Conservation (phyloP, 2,888 invertebrate species). For the Hirtodrosophila confusa region DNA sequence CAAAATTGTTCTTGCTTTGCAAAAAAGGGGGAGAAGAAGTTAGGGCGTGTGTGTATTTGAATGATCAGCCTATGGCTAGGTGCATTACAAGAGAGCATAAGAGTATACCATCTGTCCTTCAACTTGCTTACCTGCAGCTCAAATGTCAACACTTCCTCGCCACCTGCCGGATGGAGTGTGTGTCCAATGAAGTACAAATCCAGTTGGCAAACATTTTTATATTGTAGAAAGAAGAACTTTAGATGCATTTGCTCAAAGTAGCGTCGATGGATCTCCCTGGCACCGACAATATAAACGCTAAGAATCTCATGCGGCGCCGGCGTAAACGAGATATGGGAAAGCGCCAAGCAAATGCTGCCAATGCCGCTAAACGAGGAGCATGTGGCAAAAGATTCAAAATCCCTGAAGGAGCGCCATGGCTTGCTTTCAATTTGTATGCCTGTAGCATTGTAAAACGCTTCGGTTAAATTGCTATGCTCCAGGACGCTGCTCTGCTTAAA, state of each 20-base stretch:
- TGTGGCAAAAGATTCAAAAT: slow-evolving; percentile 67
- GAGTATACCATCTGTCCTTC: no score
- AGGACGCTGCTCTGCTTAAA: slow-evolving; percentile 31
- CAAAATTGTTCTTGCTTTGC: no score
- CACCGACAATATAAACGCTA: slow-evolving; percentile 64
- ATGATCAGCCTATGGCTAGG: no score
- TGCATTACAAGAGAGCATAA: no score
- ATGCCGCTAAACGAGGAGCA: slow-evolving; percentile 78
- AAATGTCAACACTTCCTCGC: background rate
- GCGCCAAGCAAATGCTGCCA: slow-evolving; percentile 64
- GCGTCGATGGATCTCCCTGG: slow-evolving; percentile 55
- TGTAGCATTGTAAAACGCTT: slow-evolving; percentile 53
- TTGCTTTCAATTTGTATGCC: slow-evolving; percentile 34
- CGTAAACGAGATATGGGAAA: slow-evolving; percentile 39
- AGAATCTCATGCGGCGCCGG: slow-evolving; percentile 27
- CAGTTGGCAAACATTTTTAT: slow-evolving; percentile 56
- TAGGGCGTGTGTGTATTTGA: no score
- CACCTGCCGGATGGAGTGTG: slow-evolving; percentile 36
- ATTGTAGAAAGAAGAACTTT: slow-evolving; percentile 73
- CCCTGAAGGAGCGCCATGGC: slow-evolving; percentile 45
- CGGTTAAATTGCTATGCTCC: slow-evolving; percentile 49
- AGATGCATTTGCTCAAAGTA: slow-evolving; percentile 73
- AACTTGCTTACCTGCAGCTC: slow-evolving; percentile 22
- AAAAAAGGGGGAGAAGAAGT: no score
- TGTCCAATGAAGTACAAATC: slow-evolving; percentile 72